phyloP scores from a whole-genome alignment of 2,113 vertebrate species.

The Lophura nycthemera region DNA sequence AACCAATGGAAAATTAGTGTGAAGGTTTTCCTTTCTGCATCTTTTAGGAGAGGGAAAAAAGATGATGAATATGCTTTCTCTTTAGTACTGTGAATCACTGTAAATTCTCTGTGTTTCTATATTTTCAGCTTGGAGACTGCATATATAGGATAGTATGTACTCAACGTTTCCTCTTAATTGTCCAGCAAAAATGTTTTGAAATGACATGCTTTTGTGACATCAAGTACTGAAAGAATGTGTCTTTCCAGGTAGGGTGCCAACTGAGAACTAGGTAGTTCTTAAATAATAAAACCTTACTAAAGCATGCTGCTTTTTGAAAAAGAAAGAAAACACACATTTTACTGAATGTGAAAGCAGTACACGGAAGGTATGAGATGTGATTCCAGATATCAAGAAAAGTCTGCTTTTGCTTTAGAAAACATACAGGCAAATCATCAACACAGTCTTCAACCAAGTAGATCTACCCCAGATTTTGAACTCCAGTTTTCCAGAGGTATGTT shows the following conservation, averaged over 20 bases:
- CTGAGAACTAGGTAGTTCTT: conserved; percentile 18
- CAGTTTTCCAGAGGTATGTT: not conserved
- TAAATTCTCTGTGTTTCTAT: not conserved
- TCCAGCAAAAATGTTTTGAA: conserved; percentile 26
- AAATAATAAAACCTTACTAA: conserved; percentile 57
- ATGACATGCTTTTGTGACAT: not conserved
- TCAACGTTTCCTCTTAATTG: not conserved
- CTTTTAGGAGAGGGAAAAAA: no score
- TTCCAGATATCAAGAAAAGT: not conserved
- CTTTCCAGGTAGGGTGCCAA: not conserved
- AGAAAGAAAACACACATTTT: not conserved
- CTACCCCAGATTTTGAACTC: not conserved
- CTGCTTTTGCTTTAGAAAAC: not conserved
- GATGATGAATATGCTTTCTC: no score
- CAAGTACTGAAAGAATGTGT: not conserved
- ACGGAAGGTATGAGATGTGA: not conserved
- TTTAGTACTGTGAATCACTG: no score
- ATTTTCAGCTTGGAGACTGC: not conserved
- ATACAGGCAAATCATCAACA: not conserved
- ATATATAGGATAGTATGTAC: not conserved
- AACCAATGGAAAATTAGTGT: no score
- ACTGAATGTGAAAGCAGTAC: not conserved
- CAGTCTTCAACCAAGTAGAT: not conserved
- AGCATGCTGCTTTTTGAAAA: not conserved
- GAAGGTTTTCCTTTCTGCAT: no score